Conservation (phyloP, 1,140 invertebrate genomes). For the Periplaneta americana region DNA sequence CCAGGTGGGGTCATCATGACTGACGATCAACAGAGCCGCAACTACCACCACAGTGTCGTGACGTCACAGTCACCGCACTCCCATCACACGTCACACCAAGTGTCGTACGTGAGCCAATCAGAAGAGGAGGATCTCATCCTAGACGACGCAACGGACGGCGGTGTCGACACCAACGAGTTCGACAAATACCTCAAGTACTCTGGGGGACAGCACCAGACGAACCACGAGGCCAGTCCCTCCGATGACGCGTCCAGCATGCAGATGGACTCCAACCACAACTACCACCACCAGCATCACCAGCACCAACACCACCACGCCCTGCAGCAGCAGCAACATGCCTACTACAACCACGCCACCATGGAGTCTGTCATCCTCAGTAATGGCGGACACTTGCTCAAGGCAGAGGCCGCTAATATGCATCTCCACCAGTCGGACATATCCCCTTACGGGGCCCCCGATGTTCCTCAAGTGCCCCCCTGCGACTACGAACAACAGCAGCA, state of each 20-base stretch:
- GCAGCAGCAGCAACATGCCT: constrained; percentile 8
- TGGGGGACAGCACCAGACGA: not conserved
- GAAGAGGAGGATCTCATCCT: constrained; percentile 20
- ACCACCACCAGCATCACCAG: constrained; percentile 29
- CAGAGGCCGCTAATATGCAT: not conserved
- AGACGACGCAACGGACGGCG: constrained; percentile 22
- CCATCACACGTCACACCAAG: not conserved
- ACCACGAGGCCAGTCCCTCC: not conserved
- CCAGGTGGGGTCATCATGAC: constrained; percentile 12
- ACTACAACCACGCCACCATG: constrained; percentile 31
- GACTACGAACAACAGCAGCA: constrained; percentile 16
- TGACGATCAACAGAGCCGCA: not conserved
- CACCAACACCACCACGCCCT: constrained; percentile 11
- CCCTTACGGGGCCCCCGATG: not conserved
- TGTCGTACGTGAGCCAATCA: constrained; percentile 11
- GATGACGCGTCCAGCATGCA: not conserved
- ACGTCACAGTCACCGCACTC: constrained; percentile 15
- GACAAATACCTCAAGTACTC: constrained; percentile 60
- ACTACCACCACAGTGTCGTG: constrained; percentile 18
- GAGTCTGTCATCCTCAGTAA: constrained; percentile 33
- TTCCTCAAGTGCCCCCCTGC: constrained; percentile 1
- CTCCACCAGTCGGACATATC: not conserved
- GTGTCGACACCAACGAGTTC: constrained; percentile 52
- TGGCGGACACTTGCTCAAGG: not conserved
- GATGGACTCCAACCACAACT: constrained; percentile 51